A percentile compares a stretch with the other conserved stretches of the same genome.
Conservation (phyloP, 2,888 invertebrate species). For the Lagria hirta region DNA sequence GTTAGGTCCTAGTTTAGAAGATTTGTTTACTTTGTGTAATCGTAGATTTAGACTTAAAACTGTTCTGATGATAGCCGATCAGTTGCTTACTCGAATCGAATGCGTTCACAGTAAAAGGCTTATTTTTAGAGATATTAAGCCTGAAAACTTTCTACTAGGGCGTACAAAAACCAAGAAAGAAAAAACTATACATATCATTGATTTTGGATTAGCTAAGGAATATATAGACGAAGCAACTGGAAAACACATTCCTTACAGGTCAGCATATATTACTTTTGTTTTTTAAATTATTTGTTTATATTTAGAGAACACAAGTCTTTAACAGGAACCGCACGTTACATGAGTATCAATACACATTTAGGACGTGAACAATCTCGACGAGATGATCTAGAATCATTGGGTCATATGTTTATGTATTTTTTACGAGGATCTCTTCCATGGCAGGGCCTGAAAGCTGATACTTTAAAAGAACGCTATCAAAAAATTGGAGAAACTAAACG, state of each 20-base stretch:
- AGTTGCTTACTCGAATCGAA: constrained; percentile 91
- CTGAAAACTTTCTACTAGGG: constrained; percentile 99
- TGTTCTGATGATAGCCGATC: constrained; percentile 71
- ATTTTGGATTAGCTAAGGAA: constrained; percentile 99
- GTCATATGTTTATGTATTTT: constrained; percentile 99
- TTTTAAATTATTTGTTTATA: constrained; percentile 6
- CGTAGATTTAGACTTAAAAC: constrained; percentile 72
- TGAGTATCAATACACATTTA: constrained; percentile 99
- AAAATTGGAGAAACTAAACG: constrained; percentile 99
- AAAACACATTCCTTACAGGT: constrained; percentile 97
- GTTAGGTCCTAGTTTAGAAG: constrained; percentile 72
- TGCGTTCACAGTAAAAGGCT: constrained; percentile 99
- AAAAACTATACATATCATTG: constrained; percentile 99
- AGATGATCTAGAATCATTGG: constrained; percentile 98
- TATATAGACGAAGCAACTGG: constrained; percentile 99
- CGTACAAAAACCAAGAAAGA: constrained; percentile 96
- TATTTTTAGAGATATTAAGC: constrained; percentile 99
- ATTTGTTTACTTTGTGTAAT: constrained; percentile 71
- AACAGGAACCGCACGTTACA: constrained; percentile 99
- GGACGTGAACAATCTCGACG: constrained; percentile 99
- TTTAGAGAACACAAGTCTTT: constrained; percentile 98
- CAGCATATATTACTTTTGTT: constrained; percentile 7
- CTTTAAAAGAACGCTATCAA: constrained; percentile 99
- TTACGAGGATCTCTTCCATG: constrained; percentile 98
- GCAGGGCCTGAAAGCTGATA: constrained; percentile 99